Evolutionary conservation across 2,797 vertebrate species (phyloP).

Genomic region (Tolypeutes matacus): DNA sequence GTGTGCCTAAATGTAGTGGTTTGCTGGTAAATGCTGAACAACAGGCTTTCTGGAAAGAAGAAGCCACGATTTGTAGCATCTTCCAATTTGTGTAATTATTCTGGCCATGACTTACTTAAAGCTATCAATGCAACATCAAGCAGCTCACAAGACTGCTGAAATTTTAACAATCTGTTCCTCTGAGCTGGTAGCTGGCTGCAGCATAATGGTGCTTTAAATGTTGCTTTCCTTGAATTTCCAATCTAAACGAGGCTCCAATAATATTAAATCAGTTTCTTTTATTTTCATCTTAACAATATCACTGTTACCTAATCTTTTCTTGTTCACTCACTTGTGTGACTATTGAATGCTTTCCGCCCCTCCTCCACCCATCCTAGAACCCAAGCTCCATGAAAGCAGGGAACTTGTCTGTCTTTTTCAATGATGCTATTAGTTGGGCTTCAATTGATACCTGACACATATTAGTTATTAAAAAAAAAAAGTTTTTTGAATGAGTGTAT

Average conservation of each 20-base stretch:
- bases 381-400: neutral
- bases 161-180: conserved; percentile 44
- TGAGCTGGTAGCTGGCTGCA: neutral
- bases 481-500: conserved; percentile 14
- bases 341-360: neutral
- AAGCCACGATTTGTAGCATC: neutral
- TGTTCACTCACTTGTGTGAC: conserved; percentile 49
- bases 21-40: neutral
- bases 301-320: conserved; percentile 14
- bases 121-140: conserved; percentile 1
- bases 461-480: neutral
- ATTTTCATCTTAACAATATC: conserved; percentile 43
- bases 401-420: neutral
- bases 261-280: conserved; percentile 11
- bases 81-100: conserved; percentile 41
- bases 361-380: neutral
- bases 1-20: too few relatives aligned
- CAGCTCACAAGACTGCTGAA: conserved; percentile 5
- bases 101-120: conserved; percentile 27
- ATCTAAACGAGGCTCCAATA: neutral
- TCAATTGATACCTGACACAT: conserved; percentile 8
- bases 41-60: conserved; percentile 5
- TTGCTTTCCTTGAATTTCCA: conserved; percentile 25
- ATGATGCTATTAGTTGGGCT: conserved; percentile 47
- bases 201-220: neutral